phyloP scores from a whole-genome alignment of 2,797 vertebrate genomes.

The Ctenochaetus hawaiiensis region DNA sequence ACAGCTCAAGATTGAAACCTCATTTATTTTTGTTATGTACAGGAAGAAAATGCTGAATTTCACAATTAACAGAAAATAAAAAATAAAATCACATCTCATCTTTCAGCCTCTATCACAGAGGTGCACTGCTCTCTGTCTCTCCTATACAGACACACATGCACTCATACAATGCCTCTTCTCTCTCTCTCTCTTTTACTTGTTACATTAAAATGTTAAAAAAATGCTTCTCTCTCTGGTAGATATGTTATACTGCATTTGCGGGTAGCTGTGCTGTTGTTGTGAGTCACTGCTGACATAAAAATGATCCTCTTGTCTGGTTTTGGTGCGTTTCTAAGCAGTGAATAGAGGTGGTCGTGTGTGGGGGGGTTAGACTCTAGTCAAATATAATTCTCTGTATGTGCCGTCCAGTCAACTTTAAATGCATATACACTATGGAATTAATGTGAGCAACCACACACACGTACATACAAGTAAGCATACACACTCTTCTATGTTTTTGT shows the following conservation, averaged over 20 bases:
- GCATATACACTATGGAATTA: constrained; percentile 61
- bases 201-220: constrained; percentile 54
- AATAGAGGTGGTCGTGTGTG: constrained; percentile 1
- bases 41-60: constrained; percentile 72
- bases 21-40: constrained; percentile 84
- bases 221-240: constrained; percentile 61
- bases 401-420: constrained; percentile 26
- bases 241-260: constrained; percentile 72
- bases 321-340: constrained; percentile 60
- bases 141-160: constrained; percentile 6
- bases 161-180: constrained; percentile 15
- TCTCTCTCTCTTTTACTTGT: not conserved
- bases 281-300: constrained; percentile 56
- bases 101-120: constrained; percentile 53
- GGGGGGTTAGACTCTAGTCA: constrained; percentile 22
- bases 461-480: constrained; percentile 21
- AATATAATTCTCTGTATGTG: constrained; percentile 49
- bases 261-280: constrained; percentile 65
- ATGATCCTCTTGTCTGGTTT: constrained; percentile 55
- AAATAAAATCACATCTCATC: constrained; percentile 69
- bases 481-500: constrained; percentile 17
- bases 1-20: constrained; percentile 69
- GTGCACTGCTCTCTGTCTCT: constrained; percentile 33
- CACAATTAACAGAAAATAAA: constrained; percentile 76
- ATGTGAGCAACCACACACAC: constrained; percentile 30